phyloP scores from a whole-genome alignment of 1,140 invertebrate species.

The Parapsyche elsis region DNA sequence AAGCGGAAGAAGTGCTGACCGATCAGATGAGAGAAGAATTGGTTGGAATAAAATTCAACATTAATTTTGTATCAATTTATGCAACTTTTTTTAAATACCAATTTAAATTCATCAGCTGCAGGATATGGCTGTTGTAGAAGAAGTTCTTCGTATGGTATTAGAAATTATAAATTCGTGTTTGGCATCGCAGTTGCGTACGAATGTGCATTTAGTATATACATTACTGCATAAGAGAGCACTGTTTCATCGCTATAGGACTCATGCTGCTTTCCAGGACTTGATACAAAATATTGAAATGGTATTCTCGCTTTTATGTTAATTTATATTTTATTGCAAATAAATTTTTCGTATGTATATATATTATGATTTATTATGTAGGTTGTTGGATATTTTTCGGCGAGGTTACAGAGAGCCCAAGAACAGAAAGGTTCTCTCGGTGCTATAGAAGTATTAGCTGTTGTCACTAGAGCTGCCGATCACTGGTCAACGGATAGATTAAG shows the following conservation, averaged over 20 bases:
- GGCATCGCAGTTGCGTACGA: constrained; percentile 86
- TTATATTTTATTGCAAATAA: constrained; percentile 20
- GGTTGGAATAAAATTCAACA: constrained; percentile 14
- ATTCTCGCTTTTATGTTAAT: constrained; percentile 57
- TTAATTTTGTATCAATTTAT: neutral
- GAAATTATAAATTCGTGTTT: constrained; percentile 97
- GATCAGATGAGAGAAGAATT: constrained; percentile 52
- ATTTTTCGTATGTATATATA: neutral
- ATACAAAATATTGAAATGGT: constrained; percentile 97
- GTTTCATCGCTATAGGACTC: constrained; percentile 87
- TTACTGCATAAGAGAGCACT: constrained; percentile 93
- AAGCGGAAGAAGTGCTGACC: constrained; percentile 49
- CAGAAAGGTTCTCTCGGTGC: constrained; percentile 79
- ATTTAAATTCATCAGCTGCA: constrained; percentile 71
- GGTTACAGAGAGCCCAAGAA: constrained; percentile 75
- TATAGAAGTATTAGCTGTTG: constrained; percentile 84
- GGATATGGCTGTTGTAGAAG: constrained; percentile 95
- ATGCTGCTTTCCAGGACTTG: constrained; percentile 94
- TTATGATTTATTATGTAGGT: constrained; percentile 74
- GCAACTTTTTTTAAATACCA: neutral
- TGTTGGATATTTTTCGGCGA: constrained; percentile 86
- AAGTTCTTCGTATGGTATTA: constrained; percentile 94
- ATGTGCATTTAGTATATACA: constrained; percentile 96
- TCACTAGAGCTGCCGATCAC: constrained; percentile 86
- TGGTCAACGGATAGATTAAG: constrained; percentile 93